Percentiles rank a stretch among this genome's conserved stretches.
These are phyloP conservation scores for Leucozona laternaria DNA, from an alignment of 2,888 invertebrate genomes.

Conservation along the genomic window DNA sequence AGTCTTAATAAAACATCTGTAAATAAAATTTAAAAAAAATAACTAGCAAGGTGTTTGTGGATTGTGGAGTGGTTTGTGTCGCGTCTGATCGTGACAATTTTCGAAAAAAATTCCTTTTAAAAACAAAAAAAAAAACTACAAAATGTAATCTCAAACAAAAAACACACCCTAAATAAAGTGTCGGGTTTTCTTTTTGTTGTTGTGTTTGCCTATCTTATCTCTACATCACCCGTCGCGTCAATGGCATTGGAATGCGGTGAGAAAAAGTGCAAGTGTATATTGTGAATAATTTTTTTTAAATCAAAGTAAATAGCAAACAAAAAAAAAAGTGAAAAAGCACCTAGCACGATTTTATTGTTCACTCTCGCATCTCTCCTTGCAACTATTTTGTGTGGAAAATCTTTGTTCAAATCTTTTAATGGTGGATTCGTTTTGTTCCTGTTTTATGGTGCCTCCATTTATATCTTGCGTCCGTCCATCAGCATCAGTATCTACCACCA, in stretches of 20 bases:
- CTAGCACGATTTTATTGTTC: not conserved
- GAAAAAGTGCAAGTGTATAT: slow-evolving; percentile 65
- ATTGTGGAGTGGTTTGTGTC: slow-evolving; percentile 11
- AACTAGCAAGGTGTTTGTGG: slow-evolving; percentile 38
- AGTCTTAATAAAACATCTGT: slow-evolving; percentile 52
- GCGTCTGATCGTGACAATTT: slow-evolving; percentile 44
- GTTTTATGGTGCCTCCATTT: not conserved
- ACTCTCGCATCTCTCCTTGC: not conserved
- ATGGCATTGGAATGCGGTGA: slow-evolving; percentile 28
- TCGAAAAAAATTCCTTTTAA: not conserved
- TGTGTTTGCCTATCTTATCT: slow-evolving; percentile 46
- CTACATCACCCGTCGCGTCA: not conserved
- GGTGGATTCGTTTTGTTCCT: slow-evolving; percentile 21
- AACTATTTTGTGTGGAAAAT: slow-evolving; percentile 13
- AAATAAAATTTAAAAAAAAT: slow-evolving; percentile 23
- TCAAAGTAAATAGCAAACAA: slow-evolving; percentile 4
- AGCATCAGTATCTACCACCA: not conserved
- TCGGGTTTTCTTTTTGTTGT: slow-evolving; percentile 4
- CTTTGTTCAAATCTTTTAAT: slow-evolving; percentile 16
- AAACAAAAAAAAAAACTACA: slow-evolving; percentile 29
- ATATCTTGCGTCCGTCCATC: not conserved
- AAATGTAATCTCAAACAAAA: slow-evolving; percentile 22
- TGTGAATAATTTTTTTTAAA: slow-evolving; percentile 15
- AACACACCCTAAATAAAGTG: slow-evolving; percentile 58
- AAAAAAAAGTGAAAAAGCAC: not conserved